Evolutionary conservation across 2,888 invertebrate species (phyloP).

Genomic region (Parnassius apollo): DNA sequence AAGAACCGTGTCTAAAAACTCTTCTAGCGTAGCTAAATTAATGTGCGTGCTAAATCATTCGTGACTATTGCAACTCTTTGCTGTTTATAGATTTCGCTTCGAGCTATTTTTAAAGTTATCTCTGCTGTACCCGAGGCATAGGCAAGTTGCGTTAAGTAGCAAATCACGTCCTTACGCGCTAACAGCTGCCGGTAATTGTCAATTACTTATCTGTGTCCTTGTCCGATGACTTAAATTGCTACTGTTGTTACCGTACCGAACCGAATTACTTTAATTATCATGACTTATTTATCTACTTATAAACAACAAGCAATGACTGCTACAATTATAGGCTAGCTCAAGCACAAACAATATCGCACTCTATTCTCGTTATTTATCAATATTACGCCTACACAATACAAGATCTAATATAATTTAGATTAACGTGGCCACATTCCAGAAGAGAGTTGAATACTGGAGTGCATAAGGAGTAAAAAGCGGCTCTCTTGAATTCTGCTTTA

Average conservation of each 20-base stretch:
- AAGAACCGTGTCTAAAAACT: constrained; percentile 3
- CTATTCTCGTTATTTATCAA: constrained; percentile 67
- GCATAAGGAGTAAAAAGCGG: constrained; percentile 54
- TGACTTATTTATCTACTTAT: constrained; percentile 16
- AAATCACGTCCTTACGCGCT: constrained; percentile 13
- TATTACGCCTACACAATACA: constrained; percentile 58
- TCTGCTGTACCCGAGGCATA: not conserved
- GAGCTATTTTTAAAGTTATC: constrained; percentile 9
- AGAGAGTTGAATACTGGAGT: constrained; percentile 64
- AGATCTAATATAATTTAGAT: constrained; percentile 64
- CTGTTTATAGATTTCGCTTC: constrained; percentile 2
- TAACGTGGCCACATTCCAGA: constrained; percentile 73
- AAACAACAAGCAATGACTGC: constrained; percentile 4
- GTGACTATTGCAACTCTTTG: constrained; percentile 8
- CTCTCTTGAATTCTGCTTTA: constrained; percentile 4
- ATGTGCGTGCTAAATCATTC: constrained; percentile 4
- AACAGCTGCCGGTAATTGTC: constrained; percentile 26
- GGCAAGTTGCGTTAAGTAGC: not conserved
- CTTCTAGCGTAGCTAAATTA: not conserved
- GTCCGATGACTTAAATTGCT: constrained; percentile 22
- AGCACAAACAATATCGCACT: constrained; percentile 59
- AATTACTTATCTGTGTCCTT: constrained; percentile 26
- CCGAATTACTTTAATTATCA: constrained; percentile 16
- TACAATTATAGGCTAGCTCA: constrained; percentile 41
- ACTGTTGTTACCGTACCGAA: constrained; percentile 12